Percentiles rank a stretch among this genome's conserved stretches.
Conservation (phyloP, 2,797 vertebrate species). For the Falco biarmicus region DNA sequence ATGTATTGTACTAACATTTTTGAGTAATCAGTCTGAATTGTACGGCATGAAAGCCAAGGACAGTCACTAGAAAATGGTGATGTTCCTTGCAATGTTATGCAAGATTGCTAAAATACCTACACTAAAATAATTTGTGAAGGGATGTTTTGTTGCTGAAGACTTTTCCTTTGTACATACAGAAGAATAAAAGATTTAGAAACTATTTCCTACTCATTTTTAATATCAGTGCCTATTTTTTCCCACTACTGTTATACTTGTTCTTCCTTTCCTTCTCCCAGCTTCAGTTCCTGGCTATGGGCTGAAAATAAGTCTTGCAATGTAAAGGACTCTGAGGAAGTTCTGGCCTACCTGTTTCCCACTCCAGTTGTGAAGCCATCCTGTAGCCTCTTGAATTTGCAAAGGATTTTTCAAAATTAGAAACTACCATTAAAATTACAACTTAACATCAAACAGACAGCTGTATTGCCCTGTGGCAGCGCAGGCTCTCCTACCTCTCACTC, state of each 20-base stretch:
- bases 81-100: not conserved
- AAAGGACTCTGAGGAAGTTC: not conserved
- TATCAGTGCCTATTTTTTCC: not conserved
- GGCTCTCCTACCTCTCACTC: not conserved
- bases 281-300: not conserved
- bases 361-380: not conserved
- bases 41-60: not conserved
- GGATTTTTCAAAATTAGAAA: not conserved
- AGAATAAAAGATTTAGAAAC: not conserved
- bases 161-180: not conserved
- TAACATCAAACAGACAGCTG: not conserved
- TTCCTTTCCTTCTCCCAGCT: not conserved
- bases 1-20: not conserved
- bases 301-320: not conserved
- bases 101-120: not conserved
- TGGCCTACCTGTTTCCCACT: not conserved
- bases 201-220: not conserved
- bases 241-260: not conserved
- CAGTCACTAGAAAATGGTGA: not conserved
- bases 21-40: not conserved
- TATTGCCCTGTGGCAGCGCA: not conserved
- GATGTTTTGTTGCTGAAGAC: not conserved
- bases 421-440: not conserved
- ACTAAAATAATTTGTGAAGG: not conserved
- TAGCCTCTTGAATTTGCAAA: not conserved